Evolutionary conservation across 2,797 vertebrate species (phyloP).

Genomic region (Ammospiza maritima): DNA sequence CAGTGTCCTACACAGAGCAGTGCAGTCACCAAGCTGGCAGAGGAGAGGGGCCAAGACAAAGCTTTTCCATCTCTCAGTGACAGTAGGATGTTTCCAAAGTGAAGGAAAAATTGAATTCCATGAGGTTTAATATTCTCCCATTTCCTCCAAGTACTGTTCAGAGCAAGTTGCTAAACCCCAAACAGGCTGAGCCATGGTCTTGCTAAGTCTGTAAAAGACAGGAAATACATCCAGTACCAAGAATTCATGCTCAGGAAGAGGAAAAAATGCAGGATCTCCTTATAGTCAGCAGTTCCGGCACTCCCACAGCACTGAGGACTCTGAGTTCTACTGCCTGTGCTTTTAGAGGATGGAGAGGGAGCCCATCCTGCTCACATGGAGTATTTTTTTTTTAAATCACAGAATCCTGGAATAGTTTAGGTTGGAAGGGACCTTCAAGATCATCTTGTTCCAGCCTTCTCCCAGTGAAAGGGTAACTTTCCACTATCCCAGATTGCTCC

Average conservation of each 20-base stretch:
- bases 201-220: neutral
- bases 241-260: neutral
- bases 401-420: neutral
- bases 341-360: neutral
- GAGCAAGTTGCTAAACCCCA: neutral
- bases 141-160: neutral
- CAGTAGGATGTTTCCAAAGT: neutral
- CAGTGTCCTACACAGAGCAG: neutral
- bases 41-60: neutral
- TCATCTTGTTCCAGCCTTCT: neutral
- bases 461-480: neutral
- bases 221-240: neutral
- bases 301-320: neutral
- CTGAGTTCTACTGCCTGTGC: neutral
- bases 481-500: neutral
- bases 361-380: neutral
- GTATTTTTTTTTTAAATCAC: neutral
- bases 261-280: neutral
- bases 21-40: neutral
- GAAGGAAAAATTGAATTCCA: neutral
- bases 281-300: neutral
- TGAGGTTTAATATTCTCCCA: neutral
- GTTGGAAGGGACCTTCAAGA: neutral
- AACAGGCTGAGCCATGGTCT: neutral
- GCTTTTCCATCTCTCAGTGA: neutral